Evolutionary conservation across 2,888 invertebrate genomes (phyloP).

Genomic region (Atrina japonica): DNA sequence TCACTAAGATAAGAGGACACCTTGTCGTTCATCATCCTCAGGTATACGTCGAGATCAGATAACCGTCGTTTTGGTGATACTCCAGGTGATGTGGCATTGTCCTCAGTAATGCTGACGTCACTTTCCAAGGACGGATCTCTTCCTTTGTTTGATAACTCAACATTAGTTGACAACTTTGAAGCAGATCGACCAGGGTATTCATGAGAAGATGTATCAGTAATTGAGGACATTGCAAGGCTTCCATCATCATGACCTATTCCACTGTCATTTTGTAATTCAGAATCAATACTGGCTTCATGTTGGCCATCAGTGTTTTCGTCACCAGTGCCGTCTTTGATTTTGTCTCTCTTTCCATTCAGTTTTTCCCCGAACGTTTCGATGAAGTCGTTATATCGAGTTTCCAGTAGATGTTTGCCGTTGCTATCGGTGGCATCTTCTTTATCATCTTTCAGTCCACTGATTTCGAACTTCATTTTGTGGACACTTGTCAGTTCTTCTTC

Average conservation of each 20-base stretch:
- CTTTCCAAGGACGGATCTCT: conserved; percentile 1
- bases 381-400: conserved; percentile 8
- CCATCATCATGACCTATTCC: conserved; percentile 20
- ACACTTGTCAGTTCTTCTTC: conserved; percentile 45
- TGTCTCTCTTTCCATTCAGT: too few species aligned
- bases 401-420: neutral
- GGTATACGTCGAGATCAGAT: conserved; percentile 27
- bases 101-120: neutral
- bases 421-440: conserved; percentile 3
- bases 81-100: neutral
- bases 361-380: neutral
- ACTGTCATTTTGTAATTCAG: conserved; percentile 4
- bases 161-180: conserved; percentile 1
- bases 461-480: conserved; percentile 48
- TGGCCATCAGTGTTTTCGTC: neutral
- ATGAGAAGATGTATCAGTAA: neutral
- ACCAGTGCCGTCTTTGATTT: too few species aligned
- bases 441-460: conserved; percentile 21
- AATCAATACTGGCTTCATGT: neutral
- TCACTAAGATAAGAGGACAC: conserved; percentile 19
- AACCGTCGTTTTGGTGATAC: conserved; percentile 12
- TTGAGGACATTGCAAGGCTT: neutral
- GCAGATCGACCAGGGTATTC: neutral
- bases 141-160: neutral
- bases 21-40: conserved; percentile 28